Evolutionary conservation across 2,888 invertebrate genomes (phyloP).

Genomic region (Psylliodes chrysocephalus): DNA sequence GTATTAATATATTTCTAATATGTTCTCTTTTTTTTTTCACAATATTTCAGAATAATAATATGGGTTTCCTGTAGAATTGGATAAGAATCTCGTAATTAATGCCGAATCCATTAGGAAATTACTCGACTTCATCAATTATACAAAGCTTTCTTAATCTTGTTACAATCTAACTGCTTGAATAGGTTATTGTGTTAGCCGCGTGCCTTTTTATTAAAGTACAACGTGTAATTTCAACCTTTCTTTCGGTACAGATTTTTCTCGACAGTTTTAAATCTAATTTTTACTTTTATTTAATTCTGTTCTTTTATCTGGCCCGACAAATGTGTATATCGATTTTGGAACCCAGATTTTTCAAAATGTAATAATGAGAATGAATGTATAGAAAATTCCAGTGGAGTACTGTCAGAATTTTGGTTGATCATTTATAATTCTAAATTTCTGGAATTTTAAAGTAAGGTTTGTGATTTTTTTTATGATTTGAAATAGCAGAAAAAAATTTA

Average conservation of each 20-base stretch:
- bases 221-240: constrained; percentile 9
- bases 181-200: constrained; percentile 15
- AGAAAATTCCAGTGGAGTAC: too few relatives aligned
- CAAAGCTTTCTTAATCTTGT: constrained; percentile 17
- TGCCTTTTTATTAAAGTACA: constrained; percentile 11
- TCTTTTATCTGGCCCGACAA: too few relatives aligned
- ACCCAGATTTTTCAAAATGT: too few relatives aligned
- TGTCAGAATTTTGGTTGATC: too few relatives aligned
- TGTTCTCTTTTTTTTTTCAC: neutral
- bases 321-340: too few relatives aligned
- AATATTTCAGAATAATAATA: constrained; percentile 3
- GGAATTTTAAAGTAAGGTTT: too few relatives aligned
- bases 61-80: constrained; percentile 1
- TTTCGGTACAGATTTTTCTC: neutral
- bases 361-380: too few relatives aligned
- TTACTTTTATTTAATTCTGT: too few relatives aligned
- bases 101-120: constrained; percentile 23
- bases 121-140: constrained; percentile 27
- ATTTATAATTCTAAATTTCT: too few relatives aligned
- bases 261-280: too few relatives aligned
- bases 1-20: neutral
- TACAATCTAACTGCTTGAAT: constrained; percentile 17
- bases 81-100: constrained; percentile 15
- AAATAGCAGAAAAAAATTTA: too few relatives aligned
- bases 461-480: too few relatives aligned